These are phyloP conservation scores for Eutolmus rufibarbis DNA, from an alignment of 2,888 invertebrate genomes.

Conservation along the genomic window DNA sequence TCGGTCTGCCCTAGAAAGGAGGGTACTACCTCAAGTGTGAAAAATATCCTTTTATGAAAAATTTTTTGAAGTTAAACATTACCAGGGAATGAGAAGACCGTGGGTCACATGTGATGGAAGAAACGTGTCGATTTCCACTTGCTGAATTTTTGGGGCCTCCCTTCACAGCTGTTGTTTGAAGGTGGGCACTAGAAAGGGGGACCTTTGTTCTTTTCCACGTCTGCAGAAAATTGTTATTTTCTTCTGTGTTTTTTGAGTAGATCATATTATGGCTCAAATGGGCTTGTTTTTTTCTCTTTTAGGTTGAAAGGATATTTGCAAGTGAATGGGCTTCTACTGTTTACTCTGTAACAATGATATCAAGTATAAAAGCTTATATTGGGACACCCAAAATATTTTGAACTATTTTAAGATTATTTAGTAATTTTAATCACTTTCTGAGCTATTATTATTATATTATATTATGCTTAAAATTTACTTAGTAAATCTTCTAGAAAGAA, in stretches of 20 bases:
- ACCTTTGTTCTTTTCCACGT: neutral
- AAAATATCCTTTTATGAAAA: slow-evolving; percentile 31
- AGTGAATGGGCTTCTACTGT: neutral
- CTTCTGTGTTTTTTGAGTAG: neutral
- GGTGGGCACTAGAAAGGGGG: neutral
- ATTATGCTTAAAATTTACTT: no score
- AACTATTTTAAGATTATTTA: no score
- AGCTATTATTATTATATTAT: no score
- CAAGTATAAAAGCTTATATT: neutral
- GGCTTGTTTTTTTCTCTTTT: neutral
- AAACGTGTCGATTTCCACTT: slow-evolving; percentile 30
- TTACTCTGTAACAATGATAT: neutral
- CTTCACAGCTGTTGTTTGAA: neutral
- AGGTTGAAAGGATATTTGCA: neutral
- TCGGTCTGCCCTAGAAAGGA: neutral
- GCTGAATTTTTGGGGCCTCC: neutral
- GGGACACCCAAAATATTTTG: neutral
- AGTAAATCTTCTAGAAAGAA: no score
- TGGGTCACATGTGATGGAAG: slow-evolving; percentile 9
- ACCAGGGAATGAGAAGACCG: neutral
- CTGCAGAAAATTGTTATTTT: neutral
- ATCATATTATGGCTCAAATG: neutral
- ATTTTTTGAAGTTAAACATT: neutral
- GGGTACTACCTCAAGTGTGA: slow-evolving; percentile 34
- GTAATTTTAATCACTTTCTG: no score